A percentile compares a stretch with the other conserved stretches of the same genome.
These are phyloP conservation scores for Mobula birostris DNA, from an alignment of 2,113 vertebrate genomes.

Conservation along the genomic window DNA sequence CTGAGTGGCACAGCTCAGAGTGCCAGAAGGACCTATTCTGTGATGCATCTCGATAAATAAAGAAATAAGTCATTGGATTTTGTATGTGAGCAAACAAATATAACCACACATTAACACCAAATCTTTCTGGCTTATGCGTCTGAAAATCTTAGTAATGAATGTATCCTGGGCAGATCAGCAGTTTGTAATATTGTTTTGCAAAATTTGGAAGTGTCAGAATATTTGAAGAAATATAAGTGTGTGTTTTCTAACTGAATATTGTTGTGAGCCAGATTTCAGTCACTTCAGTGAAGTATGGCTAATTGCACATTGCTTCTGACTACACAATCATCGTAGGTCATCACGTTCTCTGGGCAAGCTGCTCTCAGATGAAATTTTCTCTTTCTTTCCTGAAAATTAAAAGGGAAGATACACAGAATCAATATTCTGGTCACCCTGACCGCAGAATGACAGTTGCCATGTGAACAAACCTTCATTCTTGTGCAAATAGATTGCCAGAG, in stretches of 20 bases:
- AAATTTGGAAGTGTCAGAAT: not conserved
- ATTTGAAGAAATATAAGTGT: not conserved
- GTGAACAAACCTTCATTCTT: not conserved
- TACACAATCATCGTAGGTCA: not conserved
- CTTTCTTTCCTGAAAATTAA: not conserved
- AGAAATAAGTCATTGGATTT: not conserved
- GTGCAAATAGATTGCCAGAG: not conserved
- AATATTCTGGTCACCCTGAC: not conserved
- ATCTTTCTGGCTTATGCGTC: not conserved
- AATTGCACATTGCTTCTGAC: not conserved
- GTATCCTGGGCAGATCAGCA: not conserved
- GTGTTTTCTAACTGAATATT: not conserved
- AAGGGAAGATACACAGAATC: not conserved
- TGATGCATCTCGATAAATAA: too few species aligned
- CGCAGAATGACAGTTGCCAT: not conserved
- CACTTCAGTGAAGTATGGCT: not conserved
- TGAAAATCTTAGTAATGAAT: not conserved
- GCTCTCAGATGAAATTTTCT: not conserved
- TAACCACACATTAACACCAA: not conserved
- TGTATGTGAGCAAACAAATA: not conserved
- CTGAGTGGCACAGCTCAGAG: too few species aligned
- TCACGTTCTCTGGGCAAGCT: not conserved
- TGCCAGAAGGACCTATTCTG: too few species aligned
- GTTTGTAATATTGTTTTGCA: not conserved
- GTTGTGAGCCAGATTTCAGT: not conserved